Base-by-base conservation (phyloP, 2,888 invertebrate species). In the Autographa gamma region DNA sequence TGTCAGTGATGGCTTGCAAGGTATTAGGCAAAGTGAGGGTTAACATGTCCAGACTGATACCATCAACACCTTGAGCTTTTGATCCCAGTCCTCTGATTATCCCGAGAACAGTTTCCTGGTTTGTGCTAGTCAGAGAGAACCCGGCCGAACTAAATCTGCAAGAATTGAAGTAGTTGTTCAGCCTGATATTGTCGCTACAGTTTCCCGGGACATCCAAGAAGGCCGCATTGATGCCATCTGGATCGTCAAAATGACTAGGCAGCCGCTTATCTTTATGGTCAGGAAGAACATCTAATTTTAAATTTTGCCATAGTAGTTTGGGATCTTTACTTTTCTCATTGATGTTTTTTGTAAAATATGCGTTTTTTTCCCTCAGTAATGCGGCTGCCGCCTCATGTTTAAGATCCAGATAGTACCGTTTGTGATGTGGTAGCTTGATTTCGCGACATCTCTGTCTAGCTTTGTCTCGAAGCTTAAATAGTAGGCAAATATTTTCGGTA, bases 11-110 rank as follows among this genome's bases (percentile, higher is more conserved):
- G 41, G 43, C 41, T 43, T 61, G 18, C 41, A 61, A 18, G 13
- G 61, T 61, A 11, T 11, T 61, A 4, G 61, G 61, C 43, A 61
- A 61, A 18, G 61, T 61, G 19, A 61, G 43, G 0, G 43, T 25
- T 41, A 61, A 14, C 61, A 61, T 61, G 25, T 61, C 61, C 41
- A 61, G 41, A 41, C 61, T 61, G 25, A 61, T 61, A 43, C 61
- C 61, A 43, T 61, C 61, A 14, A 43, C 61, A 19, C 61, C 61
- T 25, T 61, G 61, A 9, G 61, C 61, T 8, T 61, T 61, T 18
- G 61, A 43, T 4, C 61, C 43, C 14, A 61, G 61, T 11, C 61
- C 19, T 18, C 14, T 61, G 5, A 61, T 61, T 25, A 61, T 43
- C 61, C 25, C n/a, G 3, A 61, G 61, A 5, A 61, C 41, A 5